A percentile compares a stretch with the other conserved stretches of the same genome.
Evolutionary conservation across 1,140 invertebrate species (phyloP).

Genomic region (Lepidotrigona ventralis): DNA sequence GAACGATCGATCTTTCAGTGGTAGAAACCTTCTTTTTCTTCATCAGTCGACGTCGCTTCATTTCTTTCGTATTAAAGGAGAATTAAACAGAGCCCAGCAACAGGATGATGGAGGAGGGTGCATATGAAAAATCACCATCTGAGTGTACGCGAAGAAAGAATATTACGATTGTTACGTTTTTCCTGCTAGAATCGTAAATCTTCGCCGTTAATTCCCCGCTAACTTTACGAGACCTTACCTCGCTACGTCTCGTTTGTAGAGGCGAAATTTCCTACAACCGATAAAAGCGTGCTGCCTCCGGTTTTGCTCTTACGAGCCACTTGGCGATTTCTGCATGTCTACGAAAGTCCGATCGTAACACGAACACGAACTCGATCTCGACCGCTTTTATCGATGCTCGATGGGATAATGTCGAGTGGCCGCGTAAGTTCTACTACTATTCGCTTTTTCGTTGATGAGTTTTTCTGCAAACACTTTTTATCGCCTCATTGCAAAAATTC

Average conservation of each 20-base stretch:
- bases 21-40: not conserved
- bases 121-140: slow-evolving; percentile 55
- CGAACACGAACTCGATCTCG: not conserved
- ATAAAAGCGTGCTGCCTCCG: slow-evolving; percentile 6
- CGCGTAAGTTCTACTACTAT: not conserved
- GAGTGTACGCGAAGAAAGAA: slow-evolving; percentile 48
- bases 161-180: slow-evolving; percentile 64
- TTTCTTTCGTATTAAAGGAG: slow-evolving; percentile 51
- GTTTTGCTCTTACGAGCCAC: not conserved
- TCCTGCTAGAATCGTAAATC: slow-evolving; percentile 64
- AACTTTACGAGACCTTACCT: slow-evolving; percentile 33
- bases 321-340: not conserved
- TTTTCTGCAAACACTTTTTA: not conserved
- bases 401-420: not conserved
- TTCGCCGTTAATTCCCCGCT: slow-evolving; percentile 17
- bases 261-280: slow-evolving; percentile 24
- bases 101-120: slow-evolving; percentile 15
- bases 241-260: slow-evolving; percentile 29
- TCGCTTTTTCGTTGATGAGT: not conserved
- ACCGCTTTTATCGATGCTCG: not conserved
- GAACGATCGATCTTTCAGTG: not conserved
- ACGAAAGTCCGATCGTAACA: not conserved
- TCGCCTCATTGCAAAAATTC: not conserved
- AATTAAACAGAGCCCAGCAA: slow-evolving; percentile 48
- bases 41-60: slow-evolving; percentile 8